These are phyloP conservation scores for Amblyjoppa fuscipennis DNA, from an alignment of 2,888 invertebrate genomes.

Conservation along the genomic window DNA sequence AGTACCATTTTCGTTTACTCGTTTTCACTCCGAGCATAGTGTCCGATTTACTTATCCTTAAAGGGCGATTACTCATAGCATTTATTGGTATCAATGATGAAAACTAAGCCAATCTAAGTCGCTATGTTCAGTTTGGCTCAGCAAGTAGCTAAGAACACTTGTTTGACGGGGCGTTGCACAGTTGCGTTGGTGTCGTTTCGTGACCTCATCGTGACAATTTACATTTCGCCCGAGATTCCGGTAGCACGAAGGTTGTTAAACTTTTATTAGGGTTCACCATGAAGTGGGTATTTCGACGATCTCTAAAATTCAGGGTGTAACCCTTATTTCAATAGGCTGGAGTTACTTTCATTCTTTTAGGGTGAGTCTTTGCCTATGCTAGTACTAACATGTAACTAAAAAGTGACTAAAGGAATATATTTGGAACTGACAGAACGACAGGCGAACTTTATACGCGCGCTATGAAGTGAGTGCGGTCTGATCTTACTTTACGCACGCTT, in stretches of 20 bases:
- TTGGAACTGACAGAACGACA: too few species aligned
- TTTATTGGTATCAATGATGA: background rate
- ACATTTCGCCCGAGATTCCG: background rate
- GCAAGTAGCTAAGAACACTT: background rate
- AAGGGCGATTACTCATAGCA: background rate
- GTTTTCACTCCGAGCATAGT: background rate
- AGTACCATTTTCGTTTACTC: constrained; percentile 14
- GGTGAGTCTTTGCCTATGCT: too few species aligned
- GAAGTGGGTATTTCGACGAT: background rate
- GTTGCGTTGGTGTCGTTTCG: background rate
- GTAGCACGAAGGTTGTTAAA: constrained; percentile 1
- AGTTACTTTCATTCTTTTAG: background rate
- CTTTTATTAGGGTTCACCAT: background rate
- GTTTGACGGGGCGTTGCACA: background rate
- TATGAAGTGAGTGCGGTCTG: too few species aligned
- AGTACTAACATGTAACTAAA: too few species aligned
- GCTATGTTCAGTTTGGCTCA: background rate
- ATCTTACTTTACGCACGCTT: too few species aligned
- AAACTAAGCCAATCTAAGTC: background rate
- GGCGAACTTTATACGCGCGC: too few species aligned
- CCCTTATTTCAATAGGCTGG: background rate
- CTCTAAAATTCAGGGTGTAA: background rate
- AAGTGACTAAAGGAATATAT: too few species aligned
- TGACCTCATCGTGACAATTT: background rate
- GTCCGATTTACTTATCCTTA: background rate